A percentile compares a stretch with the other conserved stretches of the same genome.
phyloP scores from a whole-genome alignment of 92 coral and sea anemone species.

The Blastomussa wellsi region DNA sequence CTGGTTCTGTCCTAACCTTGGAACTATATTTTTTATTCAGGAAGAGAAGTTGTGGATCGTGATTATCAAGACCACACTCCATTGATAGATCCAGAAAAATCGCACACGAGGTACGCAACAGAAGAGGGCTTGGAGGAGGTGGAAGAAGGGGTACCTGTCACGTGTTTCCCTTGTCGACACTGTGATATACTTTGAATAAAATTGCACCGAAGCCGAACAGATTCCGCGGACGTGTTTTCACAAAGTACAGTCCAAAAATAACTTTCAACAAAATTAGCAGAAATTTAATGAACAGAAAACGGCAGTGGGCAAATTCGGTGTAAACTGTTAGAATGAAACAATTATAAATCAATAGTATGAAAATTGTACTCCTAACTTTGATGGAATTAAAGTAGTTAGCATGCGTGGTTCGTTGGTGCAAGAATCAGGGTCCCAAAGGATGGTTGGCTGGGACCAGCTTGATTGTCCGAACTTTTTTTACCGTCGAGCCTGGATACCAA shows the following conservation, averaged over 20 bases:
- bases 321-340: no score
- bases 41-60: slow-evolving; percentile 5
- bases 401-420: no score
- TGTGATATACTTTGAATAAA: slow-evolving; percentile 7
- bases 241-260: not conserved
- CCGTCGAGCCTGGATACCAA: no score
- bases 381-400: no score
- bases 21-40: not conserved
- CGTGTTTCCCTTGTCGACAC: slow-evolving; percentile 11
- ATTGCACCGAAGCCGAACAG: not conserved
- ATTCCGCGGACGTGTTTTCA: no score
- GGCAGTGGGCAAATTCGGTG: no score
- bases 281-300: no score
- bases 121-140: slow-evolving; percentile 26
- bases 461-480: no score
- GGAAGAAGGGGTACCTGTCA: slow-evolving; percentile 8
- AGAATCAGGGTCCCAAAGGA: no score
- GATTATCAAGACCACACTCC: slow-evolving; percentile 20
- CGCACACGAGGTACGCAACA: not conserved
- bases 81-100: slow-evolving; percentile 7
- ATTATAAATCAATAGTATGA: no score
- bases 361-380: no score
- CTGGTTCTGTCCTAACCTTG: not conserved
- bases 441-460: no score
- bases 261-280: not conserved